Conservation (phyloP, 2,888 invertebrate genomes). For the Agrotis exclamationis region DNA sequence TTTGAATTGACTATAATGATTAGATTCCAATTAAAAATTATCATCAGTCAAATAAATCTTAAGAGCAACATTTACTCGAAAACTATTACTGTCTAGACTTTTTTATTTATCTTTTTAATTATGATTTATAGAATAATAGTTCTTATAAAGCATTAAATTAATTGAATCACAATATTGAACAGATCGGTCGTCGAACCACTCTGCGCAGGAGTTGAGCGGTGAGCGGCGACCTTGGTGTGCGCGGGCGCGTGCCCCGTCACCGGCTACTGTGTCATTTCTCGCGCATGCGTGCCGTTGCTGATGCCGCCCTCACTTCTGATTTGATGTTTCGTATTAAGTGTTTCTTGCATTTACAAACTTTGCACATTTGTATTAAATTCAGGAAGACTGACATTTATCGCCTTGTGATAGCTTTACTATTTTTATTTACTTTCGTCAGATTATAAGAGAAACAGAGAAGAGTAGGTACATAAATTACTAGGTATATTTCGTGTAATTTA, state of each 20-base stretch:
- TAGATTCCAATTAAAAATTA: not conserved
- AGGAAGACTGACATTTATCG: not conserved
- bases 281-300: conserved; percentile 66
- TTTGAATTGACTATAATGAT: not conserved
- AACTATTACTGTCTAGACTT: not conserved
- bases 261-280: conserved; percentile 76
- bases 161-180: conserved; percentile 61
- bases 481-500: too few relatives aligned
- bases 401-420: too few relatives aligned
- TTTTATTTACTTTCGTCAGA: not conserved
- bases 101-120: not conserved
- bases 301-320: conserved; percentile 58
- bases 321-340: conserved; percentile 47
- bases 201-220: conserved; percentile 68
- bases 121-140: not conserved
- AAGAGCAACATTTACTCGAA: not conserved
- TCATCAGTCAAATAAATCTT: not conserved
- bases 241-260: conserved; percentile 70
- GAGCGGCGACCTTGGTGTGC: conserved; percentile 82
- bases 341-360: conserved; percentile 37
- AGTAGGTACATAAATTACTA: not conserved
- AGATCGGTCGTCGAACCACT: conserved; percentile 83
- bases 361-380: too few relatives aligned
- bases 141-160: conserved; percentile 32
- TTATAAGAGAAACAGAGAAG: not conserved